Conservation (phyloP, 2,888 invertebrate species). For the Lamellibrachia columna region DNA sequence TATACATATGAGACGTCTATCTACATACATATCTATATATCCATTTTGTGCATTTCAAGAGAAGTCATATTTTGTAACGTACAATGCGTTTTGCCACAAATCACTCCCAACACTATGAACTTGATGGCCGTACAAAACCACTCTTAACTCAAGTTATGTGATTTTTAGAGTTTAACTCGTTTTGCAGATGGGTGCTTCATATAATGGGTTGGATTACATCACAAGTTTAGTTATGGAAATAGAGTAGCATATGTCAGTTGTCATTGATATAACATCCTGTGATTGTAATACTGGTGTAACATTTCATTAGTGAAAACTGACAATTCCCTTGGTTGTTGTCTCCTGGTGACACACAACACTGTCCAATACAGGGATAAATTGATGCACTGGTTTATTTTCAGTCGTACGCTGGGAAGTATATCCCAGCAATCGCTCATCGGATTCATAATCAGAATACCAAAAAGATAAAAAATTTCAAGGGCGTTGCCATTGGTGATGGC, state of each 20-base stretch:
- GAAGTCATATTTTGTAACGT: too few species aligned
- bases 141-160: too few species aligned
- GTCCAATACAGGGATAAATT: not conserved
- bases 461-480: slow-evolving; percentile 53
- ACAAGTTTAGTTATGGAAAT: not conserved
- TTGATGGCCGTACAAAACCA: too few species aligned
- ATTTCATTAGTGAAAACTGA: too few species aligned
- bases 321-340: not conserved
- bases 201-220: too few species aligned
- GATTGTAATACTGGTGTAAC: not conserved
- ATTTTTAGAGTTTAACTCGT: too few species aligned
- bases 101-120: too few species aligned
- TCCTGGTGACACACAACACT: not conserved
- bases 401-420: slow-evolving; percentile 73
- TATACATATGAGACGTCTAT: too few species aligned
- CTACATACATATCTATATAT: too few species aligned
- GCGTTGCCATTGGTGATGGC: slow-evolving; percentile 62
- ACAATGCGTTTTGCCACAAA: too few species aligned
- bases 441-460: slow-evolving; percentile 49
- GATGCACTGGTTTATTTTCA: slow-evolving; percentile 37
- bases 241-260: not conserved
- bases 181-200: too few species aligned
- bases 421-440: slow-evolving; percentile 75
- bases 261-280: not conserved
- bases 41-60: too few species aligned